These are phyloP conservation scores for Otolemur garnettii DNA, from an alignment of 2,113 vertebrate genomes.

Conservation along the genomic window DNA sequence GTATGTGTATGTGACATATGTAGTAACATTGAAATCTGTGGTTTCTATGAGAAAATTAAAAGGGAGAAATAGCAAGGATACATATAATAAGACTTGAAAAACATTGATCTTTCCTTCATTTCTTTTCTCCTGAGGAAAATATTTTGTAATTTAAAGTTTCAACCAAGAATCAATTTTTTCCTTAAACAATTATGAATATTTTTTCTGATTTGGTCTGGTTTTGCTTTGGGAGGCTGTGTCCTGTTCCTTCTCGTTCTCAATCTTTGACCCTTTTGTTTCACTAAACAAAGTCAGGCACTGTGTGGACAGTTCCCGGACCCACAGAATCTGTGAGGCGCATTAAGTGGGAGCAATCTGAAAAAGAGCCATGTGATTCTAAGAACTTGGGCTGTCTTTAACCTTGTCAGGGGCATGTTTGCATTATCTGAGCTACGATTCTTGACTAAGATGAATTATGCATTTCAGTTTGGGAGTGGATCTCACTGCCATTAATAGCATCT, in stretches of 20 bases:
- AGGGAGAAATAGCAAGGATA: background rate
- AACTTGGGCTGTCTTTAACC: background rate
- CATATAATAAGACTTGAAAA: background rate
- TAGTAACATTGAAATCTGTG: background rate
- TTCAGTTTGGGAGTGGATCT: background rate
- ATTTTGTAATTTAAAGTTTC: slow-evolving; percentile 48
- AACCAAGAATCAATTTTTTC: background rate
- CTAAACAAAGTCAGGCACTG: slow-evolving; percentile 37
- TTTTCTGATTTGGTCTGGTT: slow-evolving; percentile 39
- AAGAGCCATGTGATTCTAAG: background rate
- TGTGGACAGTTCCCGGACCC: background rate
- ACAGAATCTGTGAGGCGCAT: background rate
- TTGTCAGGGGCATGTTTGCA: background rate
- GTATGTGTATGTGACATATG: background rate
- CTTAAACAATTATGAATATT: background rate
- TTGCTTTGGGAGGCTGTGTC: background rate
- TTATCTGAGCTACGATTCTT: background rate
- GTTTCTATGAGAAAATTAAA: background rate
- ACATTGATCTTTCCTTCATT: background rate
- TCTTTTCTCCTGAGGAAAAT: background rate
- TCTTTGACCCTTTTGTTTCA: slow-evolving; percentile 44
- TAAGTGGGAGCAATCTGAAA: background rate
- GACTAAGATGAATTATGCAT: background rate
- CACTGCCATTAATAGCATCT: background rate
- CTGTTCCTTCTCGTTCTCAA: background rate